phyloP scores from a whole-genome alignment of 1,140 invertebrate genomes.

The Apis mellifera region Amel_HAv3.1 CM009931.2:18889001-18889500 shows the following conservation, averaged over 20 bases:
- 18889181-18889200: conserved; percentile 29
- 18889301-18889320: conserved; percentile 14
- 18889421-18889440: not conserved
- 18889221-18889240: conserved; percentile 21
- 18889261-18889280: conserved; percentile 12
- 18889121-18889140: conserved; percentile 21
- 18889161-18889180: conserved; percentile 29
- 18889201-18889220: conserved; percentile 9
- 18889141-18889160: conserved; percentile 42
- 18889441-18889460: not conserved
- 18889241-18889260: conserved; percentile 1
- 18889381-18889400: not conserved
- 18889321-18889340: conserved; percentile 21
- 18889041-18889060: conserved; percentile 4
- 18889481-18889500: not conserved
- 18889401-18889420: not conserved
- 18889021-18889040: not conserved
- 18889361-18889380: not conserved
- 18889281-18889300: not conserved
- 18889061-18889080: not conserved
- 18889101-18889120: conserved; percentile 20
- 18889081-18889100: conserved; percentile 9
- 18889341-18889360: conserved; percentile 14
- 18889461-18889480: not conserved
- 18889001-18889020: not conserved